phyloP scores from a whole-genome alignment of 1,140 invertebrate species.

The Oreohelix idahoensis region DNA sequence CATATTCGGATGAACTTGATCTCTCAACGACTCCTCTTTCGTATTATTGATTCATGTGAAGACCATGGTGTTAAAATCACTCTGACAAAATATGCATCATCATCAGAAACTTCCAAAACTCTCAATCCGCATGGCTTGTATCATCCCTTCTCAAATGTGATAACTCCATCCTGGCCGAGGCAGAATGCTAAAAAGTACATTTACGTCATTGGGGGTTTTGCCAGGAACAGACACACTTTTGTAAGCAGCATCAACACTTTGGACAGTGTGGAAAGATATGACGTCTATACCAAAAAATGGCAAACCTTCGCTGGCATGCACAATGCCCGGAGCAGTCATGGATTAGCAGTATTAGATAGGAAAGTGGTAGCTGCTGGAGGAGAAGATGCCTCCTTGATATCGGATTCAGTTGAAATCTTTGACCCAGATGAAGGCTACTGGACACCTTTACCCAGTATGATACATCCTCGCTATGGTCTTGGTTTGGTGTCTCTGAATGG shows the following conservation, averaged over 20 bases:
- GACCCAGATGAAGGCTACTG: conserved; percentile 81
- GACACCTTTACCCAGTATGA: conserved; percentile 82
- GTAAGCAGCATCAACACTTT: conserved; percentile 63
- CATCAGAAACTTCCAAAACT: conserved; percentile 37
- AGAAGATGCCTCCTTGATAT: conserved; percentile 86
- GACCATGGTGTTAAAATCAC: conserved; percentile 51
- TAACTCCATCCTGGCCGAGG: conserved; percentile 43
- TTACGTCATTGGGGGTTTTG: conserved; percentile 60
- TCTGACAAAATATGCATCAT: conserved; percentile 45
- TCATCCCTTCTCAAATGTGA: not conserved
- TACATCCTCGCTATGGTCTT: conserved; percentile 87
- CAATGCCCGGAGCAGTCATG: conserved; percentile 55
- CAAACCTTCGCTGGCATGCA: conserved; percentile 45
- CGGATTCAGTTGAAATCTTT: conserved; percentile 89
- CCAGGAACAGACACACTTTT: conserved; percentile 70
- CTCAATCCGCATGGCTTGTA: conserved; percentile 29
- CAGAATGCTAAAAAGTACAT: conserved; percentile 75
- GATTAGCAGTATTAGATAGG: conserved; percentile 49
- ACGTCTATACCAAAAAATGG: conserved; percentile 55
- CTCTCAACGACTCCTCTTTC: conserved; percentile 49
- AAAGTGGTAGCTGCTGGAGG: conserved; percentile 60
- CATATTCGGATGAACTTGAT: conserved; percentile 57
- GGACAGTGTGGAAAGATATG: conserved; percentile 55
- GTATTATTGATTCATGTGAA: conserved; percentile 45
- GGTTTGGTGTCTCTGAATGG: conserved; percentile 89